Evolutionary conservation across 2,113 vertebrate genomes (phyloP).

Genomic region (Pterocles burchelli): DNA sequence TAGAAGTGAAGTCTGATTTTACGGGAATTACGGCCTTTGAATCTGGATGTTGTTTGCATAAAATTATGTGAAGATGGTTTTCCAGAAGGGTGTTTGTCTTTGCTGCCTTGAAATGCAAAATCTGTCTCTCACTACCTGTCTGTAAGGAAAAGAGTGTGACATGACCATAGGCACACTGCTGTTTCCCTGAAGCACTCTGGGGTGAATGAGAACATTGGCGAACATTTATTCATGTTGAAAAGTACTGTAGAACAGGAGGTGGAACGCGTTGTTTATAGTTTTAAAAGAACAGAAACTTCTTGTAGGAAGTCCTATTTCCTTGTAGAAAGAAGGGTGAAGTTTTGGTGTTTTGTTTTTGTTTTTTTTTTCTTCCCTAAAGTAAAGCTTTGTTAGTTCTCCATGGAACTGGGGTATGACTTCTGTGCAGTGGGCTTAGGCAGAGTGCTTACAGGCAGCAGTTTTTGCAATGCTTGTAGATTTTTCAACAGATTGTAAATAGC

Average conservation of each 20-base stretch:
- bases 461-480: not conserved
- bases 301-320: not conserved
- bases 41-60: not conserved
- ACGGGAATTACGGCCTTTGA: accelerated
- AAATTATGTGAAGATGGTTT: not conserved
- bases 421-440: not conserved
- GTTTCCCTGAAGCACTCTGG: not conserved
- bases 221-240: not conserved
- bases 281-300: not conserved
- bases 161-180: too few species aligned
- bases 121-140: too few species aligned
- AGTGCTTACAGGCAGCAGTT: not conserved
- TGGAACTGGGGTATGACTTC: not conserved
- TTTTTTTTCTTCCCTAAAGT: not conserved
- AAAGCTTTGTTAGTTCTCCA: not conserved
- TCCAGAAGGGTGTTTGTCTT: not conserved
- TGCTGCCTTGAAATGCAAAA: not conserved
- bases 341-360: not conserved
- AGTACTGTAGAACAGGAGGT: not conserved
- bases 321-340: not conserved
- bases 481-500: not conserved
- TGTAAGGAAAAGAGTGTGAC: not conserved
- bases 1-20: not conserved
- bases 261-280: too few species aligned
- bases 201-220: too few species aligned